Base-by-base conservation (phyloP, 2,888 invertebrate species). In the Chrysolina haemoptera region DNA sequence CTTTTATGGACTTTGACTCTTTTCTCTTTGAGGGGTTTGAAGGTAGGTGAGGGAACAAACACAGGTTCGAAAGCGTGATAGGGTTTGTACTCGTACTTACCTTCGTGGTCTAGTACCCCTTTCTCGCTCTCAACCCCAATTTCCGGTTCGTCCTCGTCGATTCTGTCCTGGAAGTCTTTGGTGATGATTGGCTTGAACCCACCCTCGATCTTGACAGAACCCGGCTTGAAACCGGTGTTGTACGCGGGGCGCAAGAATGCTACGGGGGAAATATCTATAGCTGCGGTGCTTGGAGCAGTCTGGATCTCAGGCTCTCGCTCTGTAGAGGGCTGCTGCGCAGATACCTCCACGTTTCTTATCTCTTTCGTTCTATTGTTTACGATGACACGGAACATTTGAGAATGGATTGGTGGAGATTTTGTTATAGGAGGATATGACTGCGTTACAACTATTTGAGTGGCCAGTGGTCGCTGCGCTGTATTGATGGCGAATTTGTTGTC, bases 211-310 rank as follows among this genome's bases (percentile, higher is more conserved):
- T 95, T 93, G 6, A 96, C 93, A 0, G 94, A 93, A 79, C 93
- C 93, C 0, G 95, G 95, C 85, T 94, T 92, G 81, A 96, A 96
- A 0, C 95, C 95, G 1, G 93, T 93, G 80, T 94, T 94, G 0
- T 92, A 87, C 0, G 94, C 94, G 1, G 92, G 91, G 67, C 86
- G 71, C 64, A 79, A 43, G 70, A 75, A 68, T 48, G 46, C 74
- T 40, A 59, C 0, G 22, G 75, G 76, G 22, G 70, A 70, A 46
- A 78, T 77, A 59, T 79, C 77, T 12, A 71, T 40, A 5, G 73
- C 20, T 20, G 70, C 46, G n/a, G 69, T 74, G 72, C 76, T 78
- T 48, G 80, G 75, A 18, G 81, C 81, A 4, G 84, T 84, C 69
- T 82, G 81, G 6, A 82, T 78, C 64, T 82, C 81, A 16, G 79